Percentiles rank a stretch among this genome's conserved stretches.
Evolutionary conservation across 1,140 invertebrate species (phyloP).

Genomic region (Battus philenor): DNA sequence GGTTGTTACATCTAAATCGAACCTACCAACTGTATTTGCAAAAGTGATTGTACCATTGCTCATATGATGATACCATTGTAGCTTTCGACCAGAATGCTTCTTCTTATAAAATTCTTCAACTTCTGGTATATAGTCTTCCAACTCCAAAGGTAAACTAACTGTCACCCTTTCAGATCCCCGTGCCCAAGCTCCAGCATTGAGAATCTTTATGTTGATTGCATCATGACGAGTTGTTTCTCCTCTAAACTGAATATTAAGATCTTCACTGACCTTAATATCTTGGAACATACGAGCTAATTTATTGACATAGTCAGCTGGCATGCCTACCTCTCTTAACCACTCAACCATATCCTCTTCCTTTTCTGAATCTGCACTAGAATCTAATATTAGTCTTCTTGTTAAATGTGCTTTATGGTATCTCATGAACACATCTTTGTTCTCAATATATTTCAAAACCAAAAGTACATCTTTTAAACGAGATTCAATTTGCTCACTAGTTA

Average conservation of each 20-base stretch:
- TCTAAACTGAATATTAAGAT: slow-evolving; percentile 97
- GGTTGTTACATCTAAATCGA: slow-evolving; percentile 98
- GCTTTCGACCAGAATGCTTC: slow-evolving; percentile 98
- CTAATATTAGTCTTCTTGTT: slow-evolving; percentile 95
- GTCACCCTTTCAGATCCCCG: slow-evolving; percentile 94
- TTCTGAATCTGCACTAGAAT: slow-evolving; percentile 98
- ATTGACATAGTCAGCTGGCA: slow-evolving; percentile 99
- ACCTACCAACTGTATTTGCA: slow-evolving; percentile 93
- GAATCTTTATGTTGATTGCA: slow-evolving; percentile 93
- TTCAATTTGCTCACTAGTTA: slow-evolving; percentile 99
- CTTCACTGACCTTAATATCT: slow-evolving; percentile 99
- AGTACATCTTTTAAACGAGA: slow-evolving; percentile 93
- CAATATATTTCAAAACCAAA: slow-evolving; percentile 98
- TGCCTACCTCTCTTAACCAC: slow-evolving; percentile 95
- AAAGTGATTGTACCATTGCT: slow-evolving; percentile 99
- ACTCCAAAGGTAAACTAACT: slow-evolving; percentile 95
- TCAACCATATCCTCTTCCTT: slow-evolving; percentile 99
- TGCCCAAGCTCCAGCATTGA: slow-evolving; percentile 99
- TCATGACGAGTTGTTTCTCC: slow-evolving; percentile 81
- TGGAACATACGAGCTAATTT: slow-evolving; percentile 98
- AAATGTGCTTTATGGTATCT: slow-evolving; percentile 99
- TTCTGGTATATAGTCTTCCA: slow-evolving; percentile 99
- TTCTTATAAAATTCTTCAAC: slow-evolving; percentile 96
- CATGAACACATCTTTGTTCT: slow-evolving; percentile 99
- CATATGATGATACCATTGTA: slow-evolving; percentile 99